Evolutionary conservation across 1,140 invertebrate genomes (phyloP).

Genomic region (Leptinotarsa defecta): DNA sequence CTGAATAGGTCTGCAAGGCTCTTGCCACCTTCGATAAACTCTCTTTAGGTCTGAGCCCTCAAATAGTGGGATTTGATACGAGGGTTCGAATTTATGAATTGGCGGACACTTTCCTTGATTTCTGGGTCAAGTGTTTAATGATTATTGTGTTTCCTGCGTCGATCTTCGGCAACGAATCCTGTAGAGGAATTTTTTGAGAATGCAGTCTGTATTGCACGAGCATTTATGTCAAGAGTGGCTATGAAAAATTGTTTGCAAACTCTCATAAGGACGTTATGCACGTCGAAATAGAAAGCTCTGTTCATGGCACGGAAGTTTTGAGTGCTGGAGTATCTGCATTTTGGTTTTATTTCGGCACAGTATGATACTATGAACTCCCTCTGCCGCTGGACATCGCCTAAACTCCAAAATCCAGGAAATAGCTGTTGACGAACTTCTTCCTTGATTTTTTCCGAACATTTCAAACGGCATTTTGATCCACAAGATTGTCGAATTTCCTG

Average conservation of each 20-base stretch:
- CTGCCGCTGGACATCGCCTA: slow-evolving; percentile 28
- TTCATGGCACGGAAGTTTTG: neutral
- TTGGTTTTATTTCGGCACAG: slow-evolving; percentile 22
- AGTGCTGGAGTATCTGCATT: slow-evolving; percentile 24
- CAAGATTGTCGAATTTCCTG: slow-evolving; percentile 23
- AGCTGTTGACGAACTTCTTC: slow-evolving; percentile 11
- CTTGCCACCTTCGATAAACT: slow-evolving; percentile 28
- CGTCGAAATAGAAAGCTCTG: neutral
- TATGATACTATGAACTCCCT: slow-evolving; percentile 16
- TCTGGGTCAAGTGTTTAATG: neutral
- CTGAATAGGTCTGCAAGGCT: too few species aligned
- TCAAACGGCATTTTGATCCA: slow-evolving; percentile 21
- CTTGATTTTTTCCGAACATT: slow-evolving; percentile 21
- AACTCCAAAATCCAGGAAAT: slow-evolving; percentile 25
- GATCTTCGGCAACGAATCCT: neutral
- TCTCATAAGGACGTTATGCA: neutral
- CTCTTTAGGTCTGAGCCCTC: slow-evolving; percentile 39
- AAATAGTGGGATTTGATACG: slow-evolving; percentile 51
- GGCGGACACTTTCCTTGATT: slow-evolving; percentile 6
- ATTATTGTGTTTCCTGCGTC: neutral
- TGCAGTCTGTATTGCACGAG: neutral
- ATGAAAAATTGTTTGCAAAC: slow-evolving; percentile 6
- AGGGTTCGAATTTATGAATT: neutral
- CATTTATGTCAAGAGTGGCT: neutral
- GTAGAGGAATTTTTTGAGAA: neutral